Evolutionary conservation across 1,140 invertebrate species (phyloP), one percentile per base, ranked within the genome.

Genomic region (Diabrotica virgifera): DNA sequence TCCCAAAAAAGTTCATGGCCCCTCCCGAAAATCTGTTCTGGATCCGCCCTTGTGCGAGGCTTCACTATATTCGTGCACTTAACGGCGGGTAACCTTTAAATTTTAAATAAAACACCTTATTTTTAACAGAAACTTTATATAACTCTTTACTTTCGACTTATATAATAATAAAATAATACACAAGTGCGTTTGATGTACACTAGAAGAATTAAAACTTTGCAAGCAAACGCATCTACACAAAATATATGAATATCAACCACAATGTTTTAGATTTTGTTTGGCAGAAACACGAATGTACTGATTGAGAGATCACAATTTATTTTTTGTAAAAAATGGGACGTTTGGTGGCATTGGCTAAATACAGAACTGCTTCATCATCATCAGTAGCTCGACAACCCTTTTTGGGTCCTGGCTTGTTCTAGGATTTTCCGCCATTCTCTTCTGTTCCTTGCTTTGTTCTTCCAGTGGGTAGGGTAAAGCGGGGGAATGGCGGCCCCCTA

Each of bases 211-310:
- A 75, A 69, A 71, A 68, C 24, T 68, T 67, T 74, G 72, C 72
- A 77, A 77, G 76, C 76, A 74, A 76, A 77, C 72, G 73, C 75
- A 76, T 74, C 74, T 76, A 77, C 76, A 76, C 68, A 76, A 77
- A 60, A 77, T 73, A 73, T 74, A 74, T 69, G 69, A 72, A 73
- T 74, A 59, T 74, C 68, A 65, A 72, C 70, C 66, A 69, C 69
- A 76, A 69, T 67, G 65, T 67, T 69, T 72, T 62, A 71, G 65
- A 67, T 63, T 69, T 70, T 56, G 65, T 59, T 59, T 63, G 66
- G 69, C 71, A 66, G 66, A 69, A 72, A 73, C 70, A 67, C 66
- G 70, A 70, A 66, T 74, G 69, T 66, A 72, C 67, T 70, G 72
- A 67, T 46, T 74, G 65, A 70, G 69, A 71, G 67, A 72, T 72